A percentile compares a stretch with the other conserved stretches of the same genome.
Conservation (phyloP, 2,797 vertebrate species). For the Onychomys leucogaster region DNA sequence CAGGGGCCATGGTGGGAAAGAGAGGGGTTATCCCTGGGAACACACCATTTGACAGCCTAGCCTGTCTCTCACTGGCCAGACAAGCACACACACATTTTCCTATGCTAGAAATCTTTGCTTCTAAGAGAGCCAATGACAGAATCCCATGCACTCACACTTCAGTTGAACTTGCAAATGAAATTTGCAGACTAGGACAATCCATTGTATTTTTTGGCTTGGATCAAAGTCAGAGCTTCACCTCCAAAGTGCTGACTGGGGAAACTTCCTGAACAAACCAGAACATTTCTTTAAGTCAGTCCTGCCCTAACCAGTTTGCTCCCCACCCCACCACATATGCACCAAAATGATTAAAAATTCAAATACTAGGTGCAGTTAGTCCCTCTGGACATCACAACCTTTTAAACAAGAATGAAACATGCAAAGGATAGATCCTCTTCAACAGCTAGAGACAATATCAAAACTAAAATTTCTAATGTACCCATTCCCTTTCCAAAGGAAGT, state of each 20-base stretch:
- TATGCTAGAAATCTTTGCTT: constrained; percentile 64
- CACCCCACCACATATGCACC: not conserved
- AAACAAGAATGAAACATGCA: constrained; percentile 41
- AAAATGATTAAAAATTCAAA: constrained; percentile 48
- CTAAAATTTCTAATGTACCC: not conserved
- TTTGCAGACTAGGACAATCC: constrained; percentile 58
- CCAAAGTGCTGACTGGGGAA: constrained; percentile 65
- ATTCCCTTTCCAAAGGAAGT: not conserved
- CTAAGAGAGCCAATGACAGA: constrained; percentile 66
- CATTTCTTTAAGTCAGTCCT: constrained; percentile 67
- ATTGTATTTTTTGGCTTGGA: constrained; percentile 75
- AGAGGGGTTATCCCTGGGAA: not conserved
- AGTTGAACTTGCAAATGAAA: constrained; percentile 70
- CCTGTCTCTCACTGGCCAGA: not conserved
- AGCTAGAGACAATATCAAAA: constrained; percentile 32
- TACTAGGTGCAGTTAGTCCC: not conserved
- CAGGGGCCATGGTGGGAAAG: not conserved
- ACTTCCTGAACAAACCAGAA: constrained; percentile 28
- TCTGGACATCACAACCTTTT: constrained; percentile 49
- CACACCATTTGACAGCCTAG: not conserved
- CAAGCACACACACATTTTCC: constrained; percentile 57
- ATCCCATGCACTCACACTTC: constrained; percentile 56
- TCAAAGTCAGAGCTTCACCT: constrained; percentile 63
- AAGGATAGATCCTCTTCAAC: constrained; percentile 11
- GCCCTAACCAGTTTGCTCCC: constrained; percentile 28